These are phyloP conservation scores for Oreortyx pictus DNA, from an alignment of 2,797 vertebrate genomes.

Conservation along the genomic window DNA sequence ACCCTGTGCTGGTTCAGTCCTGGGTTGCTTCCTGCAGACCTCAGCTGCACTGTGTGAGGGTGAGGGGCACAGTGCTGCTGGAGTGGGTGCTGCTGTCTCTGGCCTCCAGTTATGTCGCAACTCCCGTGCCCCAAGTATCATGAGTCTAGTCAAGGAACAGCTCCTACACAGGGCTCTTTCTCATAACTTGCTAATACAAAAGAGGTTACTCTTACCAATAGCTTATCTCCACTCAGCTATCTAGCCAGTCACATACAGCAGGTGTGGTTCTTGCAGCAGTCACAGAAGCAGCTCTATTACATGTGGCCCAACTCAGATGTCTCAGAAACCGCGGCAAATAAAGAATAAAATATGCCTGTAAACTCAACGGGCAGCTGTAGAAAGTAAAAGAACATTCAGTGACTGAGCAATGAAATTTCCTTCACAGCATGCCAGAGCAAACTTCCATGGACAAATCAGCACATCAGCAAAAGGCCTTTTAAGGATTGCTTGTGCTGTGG, in stretches of 20 bases:
- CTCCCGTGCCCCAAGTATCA: rapidly evolving
- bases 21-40: not conserved
- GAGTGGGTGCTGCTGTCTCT: no score
- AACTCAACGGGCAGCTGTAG: not conserved
- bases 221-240: not conserved
- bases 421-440: slow-evolving; percentile 9
- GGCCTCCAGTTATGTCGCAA: not conserved
- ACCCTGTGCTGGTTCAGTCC: not conserved
- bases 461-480: not conserved
- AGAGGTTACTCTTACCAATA: not conserved
- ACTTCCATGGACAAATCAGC: not conserved
- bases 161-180: rapidly evolving
- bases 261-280: not conserved
- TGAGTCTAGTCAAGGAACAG: not conserved
- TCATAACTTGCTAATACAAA: not conserved
- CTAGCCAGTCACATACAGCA: not conserved
- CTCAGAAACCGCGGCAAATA: not conserved
- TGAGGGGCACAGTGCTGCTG: not conserved
- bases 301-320: not conserved
- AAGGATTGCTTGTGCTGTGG: not conserved
- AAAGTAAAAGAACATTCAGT: not conserved
- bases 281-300: not conserved
- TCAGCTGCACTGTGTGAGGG: not conserved
- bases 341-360: not conserved
- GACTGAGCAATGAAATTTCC: not conserved